Base-by-base conservation (phyloP, 2,113 vertebrate species). In the Donacobius atricapilla region DNA sequence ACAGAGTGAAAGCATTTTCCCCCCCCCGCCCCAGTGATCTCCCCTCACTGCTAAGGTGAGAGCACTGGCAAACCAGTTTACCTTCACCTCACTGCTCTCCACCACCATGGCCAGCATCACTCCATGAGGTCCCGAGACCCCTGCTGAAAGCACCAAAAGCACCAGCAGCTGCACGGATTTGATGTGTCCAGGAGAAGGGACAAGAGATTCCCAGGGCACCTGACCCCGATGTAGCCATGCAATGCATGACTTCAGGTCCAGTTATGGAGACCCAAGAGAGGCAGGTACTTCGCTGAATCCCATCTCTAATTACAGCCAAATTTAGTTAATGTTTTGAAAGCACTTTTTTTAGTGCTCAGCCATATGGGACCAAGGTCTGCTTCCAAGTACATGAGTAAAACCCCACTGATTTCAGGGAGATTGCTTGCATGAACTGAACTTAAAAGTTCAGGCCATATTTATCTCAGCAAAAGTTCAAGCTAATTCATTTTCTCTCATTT, bases 361-460 rank as follows among this genome's bases (percentile, higher is more conserved):
- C n/a, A 4, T 45, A 45, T n/a, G 57, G 24, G 73, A 42, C 19
- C 58, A 66, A 61, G 35, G 53, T 75, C 80, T 92, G 72, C 86
- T 87, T 70, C 48, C 48, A 75, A 79, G 56, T 20, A 64, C 0
- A 0, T 60, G 71, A 64, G 33, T 81, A 93, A 92, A 92, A 92
- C 44, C 71, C 85, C 64, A 57, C 51, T 89, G 76, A 92, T 86
- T 81, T 90, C 79, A 89, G 64, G 8, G n/a, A 81, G 19, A 72
- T 91, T 61, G 61, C 88, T 93, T 70, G 53, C 61, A 64, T 92
- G 94, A 97, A 78, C 86, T 75, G 50, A 92, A 90, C 69, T 89
- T 90, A 78, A 96, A 96, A 97, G 92, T 84, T 93, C 93, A 94
- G 51, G 23, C 77, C 83, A 58, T 95, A 93, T 92, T 95, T 94